Evolutionary conservation across 1,140 invertebrate species (phyloP), one percentile per base, ranked within the genome.

Genomic region (Sinella curviseta): DNA sequence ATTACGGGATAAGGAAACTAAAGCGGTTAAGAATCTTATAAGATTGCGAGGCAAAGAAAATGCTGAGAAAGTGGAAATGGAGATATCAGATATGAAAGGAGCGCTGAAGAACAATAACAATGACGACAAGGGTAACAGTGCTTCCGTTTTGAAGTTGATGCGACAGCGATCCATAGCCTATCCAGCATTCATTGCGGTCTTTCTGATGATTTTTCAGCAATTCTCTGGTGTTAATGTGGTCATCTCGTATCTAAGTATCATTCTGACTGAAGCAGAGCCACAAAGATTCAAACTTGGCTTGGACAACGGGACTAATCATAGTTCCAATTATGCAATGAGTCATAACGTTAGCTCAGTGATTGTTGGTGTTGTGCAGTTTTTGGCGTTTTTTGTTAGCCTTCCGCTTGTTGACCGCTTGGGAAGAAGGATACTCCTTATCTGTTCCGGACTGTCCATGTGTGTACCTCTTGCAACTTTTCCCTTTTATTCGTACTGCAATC

Each of bases 211-310:
- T 81, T 89, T 92, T 75, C 89, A 91, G 78, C 92, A 93, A 82
- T 85, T 92, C 28, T 89, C 89, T 34, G 93, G 92, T 0, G 91
- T 91, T 75, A 92, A 93, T 83, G 91, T 91, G 0, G 88, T 93
- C 0, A 87, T 92, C 20, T 93, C 92, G 84, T 93, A 93, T 83
- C 90, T 92, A 0, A 85, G 85, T 2, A 80, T 86, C 8, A 77
- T 84, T 12, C 85, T 88, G 14, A 86, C 88, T 78, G 83, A 85
- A 65, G 85, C 85, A n/a, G 88, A 88, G 4, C 84, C 89, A 20
- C 86, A 86, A 80, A 75, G 86, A 30, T 78, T 90, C 0, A 83
- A 87, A 20, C 81, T 85, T 55, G 87, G 77, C 0, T 60, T 24
- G 54, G 24, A 8, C 1, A 48, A n/a, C 16, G 20, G 4, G 2